phyloP scores from a whole-genome alignment of 1,140 invertebrate species.

The Aphelenchoides besseyi region DNA sequence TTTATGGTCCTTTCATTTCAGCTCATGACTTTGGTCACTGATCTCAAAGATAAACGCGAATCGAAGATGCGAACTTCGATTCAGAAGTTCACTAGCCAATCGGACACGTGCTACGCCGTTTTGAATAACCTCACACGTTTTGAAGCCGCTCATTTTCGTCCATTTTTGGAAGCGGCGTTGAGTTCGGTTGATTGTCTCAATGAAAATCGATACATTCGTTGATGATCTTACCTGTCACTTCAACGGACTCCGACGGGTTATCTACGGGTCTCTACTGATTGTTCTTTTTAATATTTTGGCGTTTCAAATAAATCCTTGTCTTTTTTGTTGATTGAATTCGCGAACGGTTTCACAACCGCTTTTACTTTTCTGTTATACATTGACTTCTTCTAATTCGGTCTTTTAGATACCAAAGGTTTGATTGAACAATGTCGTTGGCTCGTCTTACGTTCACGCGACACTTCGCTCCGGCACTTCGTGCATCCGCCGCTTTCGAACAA shows the following conservation, averaged over 20 bases:
- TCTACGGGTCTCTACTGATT: background rate
- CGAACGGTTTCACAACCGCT: conserved; percentile 1
- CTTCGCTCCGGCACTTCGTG: background rate
- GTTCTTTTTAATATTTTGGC: too few species aligned
- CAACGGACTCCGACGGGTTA: too few species aligned
- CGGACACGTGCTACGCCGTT: conserved; percentile 1
- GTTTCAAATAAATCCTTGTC: background rate
- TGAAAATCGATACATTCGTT: background rate
- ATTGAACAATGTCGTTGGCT: background rate
- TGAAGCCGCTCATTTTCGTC: conserved; percentile 20
- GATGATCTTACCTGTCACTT: too few species aligned
- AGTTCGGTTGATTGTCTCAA: background rate
- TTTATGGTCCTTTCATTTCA: conserved; percentile 32
- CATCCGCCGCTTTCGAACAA: background rate
- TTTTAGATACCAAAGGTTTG: background rate
- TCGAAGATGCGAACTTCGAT: conserved; percentile 88
- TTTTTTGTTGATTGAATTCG: conserved; percentile 64
- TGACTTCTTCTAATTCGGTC: background rate
- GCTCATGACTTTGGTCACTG: conserved; percentile 64
- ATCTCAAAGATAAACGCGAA: conserved; percentile 90
- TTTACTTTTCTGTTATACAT: background rate
- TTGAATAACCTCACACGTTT: conserved; percentile 8
- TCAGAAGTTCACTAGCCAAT: conserved; percentile 77
- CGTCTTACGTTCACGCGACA: background rate
- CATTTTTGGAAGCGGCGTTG: background rate